phyloP scores from a whole-genome alignment of 2,797 vertebrate species.

The Anguilla pacifica region DNA sequence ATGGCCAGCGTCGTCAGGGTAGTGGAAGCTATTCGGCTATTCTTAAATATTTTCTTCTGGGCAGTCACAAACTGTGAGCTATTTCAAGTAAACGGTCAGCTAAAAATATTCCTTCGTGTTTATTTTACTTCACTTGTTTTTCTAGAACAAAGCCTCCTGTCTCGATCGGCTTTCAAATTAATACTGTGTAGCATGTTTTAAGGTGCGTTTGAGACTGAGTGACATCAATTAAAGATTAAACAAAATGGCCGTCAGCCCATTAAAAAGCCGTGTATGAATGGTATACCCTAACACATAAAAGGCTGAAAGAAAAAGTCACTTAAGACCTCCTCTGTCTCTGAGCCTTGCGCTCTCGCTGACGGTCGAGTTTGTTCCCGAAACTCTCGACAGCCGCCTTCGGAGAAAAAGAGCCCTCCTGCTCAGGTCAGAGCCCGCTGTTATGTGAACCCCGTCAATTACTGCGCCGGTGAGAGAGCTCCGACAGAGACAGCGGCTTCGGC shows the following conservation, averaged over 20 bases:
- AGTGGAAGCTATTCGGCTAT: background rate
- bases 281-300: background rate
- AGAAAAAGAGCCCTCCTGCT: conserved; percentile 51
- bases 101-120: background rate
- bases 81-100: background rate
- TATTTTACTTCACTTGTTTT: background rate
- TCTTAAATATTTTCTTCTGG: background rate
- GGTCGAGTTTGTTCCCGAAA: background rate
- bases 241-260: background rate
- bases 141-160: background rate
- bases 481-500: conserved; percentile 51
- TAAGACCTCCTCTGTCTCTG: conserved; percentile 42
- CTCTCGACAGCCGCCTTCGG: conserved; percentile 53
- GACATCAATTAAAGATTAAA: background rate
- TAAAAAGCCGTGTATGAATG: background rate
- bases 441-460: conserved; percentile 26
- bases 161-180: background rate
- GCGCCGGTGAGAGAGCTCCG: conserved; percentile 61
- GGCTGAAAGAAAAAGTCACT: background rate
- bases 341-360: conserved; percentile 17
- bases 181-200: background rate
- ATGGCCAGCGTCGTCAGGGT: background rate
- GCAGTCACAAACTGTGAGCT: background rate
- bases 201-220: background rate
- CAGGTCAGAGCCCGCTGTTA: conserved; percentile 59